phyloP scores from a whole-genome alignment of 2,888 invertebrate species.

The Drosophila austrosaltans region DNA sequence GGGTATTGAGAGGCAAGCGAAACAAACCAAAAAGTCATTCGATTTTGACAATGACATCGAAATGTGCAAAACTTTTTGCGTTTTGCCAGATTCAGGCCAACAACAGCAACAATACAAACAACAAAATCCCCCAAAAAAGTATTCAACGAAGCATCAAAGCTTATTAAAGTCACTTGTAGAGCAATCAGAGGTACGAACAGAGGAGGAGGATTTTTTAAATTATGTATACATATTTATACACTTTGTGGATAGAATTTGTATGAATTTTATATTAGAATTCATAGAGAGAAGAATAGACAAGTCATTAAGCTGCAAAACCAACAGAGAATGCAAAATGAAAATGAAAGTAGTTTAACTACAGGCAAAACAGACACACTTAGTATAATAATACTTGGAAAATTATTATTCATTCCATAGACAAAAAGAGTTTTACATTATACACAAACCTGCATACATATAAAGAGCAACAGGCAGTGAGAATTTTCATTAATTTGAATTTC shows the following conservation, averaged over 20 bases:
- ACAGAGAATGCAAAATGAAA: not conserved
- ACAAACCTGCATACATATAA: no score
- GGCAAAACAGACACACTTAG: not conserved
- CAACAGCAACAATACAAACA: not conserved
- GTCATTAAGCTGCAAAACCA: constrained; percentile 8
- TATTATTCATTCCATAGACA: not conserved
- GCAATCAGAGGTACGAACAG: not conserved
- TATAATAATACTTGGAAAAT: not conserved
- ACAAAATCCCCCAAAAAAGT: not conserved
- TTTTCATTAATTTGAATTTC: no score
- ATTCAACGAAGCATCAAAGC: constrained; percentile 20
- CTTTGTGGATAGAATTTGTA: constrained; percentile 1
- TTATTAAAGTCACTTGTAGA: constrained; percentile 11
- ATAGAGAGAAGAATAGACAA: constrained; percentile 6
- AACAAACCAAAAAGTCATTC: constrained; percentile 37
- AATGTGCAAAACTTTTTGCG: constrained; percentile 33
- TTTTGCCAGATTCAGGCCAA: not conserved
- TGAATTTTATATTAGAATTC: constrained; percentile 6
- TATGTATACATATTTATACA: not conserved
- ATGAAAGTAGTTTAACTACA: not conserved
- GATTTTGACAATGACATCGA: constrained; percentile 45
- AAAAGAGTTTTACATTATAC: not conserved
- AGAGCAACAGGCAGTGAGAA: not conserved
- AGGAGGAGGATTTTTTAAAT: not conserved
- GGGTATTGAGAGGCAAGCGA: constrained; percentile 15